Percentiles rank a stretch among this genome's conserved stretches.
Conservation (phyloP, 2,113 vertebrate genomes). For the Prionailurus viverrinus region DNA sequence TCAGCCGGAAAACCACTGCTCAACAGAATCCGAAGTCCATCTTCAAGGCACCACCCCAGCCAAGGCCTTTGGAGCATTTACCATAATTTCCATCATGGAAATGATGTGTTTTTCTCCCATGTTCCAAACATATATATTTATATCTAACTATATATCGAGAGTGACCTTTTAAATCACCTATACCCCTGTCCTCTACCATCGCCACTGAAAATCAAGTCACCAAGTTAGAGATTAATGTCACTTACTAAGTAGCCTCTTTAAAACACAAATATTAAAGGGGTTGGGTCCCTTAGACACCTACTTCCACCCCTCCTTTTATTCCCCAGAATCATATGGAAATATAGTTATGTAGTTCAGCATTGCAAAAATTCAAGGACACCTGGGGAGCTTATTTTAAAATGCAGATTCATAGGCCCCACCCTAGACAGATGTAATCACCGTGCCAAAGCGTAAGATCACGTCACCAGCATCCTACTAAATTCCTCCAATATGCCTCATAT, state of each 20-base stretch:
- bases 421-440: neutral
- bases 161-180: neutral
- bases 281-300: neutral
- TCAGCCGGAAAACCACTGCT: neutral
- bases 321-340: neutral
- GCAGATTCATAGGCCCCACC: neutral
- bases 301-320: neutral
- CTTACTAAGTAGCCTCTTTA: neutral
- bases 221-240: neutral
- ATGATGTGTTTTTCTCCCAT: neutral
- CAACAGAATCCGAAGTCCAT: neutral
- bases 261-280: neutral
- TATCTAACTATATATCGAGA: neutral
- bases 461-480: neutral
- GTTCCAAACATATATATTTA: neutral
- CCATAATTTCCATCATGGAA: neutral
- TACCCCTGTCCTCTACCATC: neutral
- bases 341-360: neutral
- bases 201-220: slow-evolving; percentile 26
- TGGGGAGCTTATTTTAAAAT: neutral
- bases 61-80: neutral
- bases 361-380: neutral
- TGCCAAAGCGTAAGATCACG: neutral
- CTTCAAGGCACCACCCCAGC: neutral
- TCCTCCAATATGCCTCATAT: neutral